Conservation (phyloP, 2,888 invertebrate species). For the Diaperis boleti region DNA sequence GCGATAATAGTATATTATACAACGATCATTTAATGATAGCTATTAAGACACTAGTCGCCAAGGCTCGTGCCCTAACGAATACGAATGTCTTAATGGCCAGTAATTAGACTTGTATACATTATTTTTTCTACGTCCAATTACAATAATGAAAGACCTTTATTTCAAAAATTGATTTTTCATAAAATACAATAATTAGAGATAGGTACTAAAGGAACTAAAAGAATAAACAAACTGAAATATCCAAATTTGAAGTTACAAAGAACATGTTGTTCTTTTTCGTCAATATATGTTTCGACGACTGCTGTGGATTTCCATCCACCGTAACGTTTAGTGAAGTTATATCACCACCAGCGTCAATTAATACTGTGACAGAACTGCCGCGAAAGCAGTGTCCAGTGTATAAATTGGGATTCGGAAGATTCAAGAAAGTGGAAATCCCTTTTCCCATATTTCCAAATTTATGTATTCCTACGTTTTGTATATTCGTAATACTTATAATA, state of each 20-base stretch:
- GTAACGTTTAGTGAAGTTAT: no score
- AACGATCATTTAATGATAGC: no score
- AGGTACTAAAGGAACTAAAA: neutral
- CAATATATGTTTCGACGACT: neutral
- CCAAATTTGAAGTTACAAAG: neutral
- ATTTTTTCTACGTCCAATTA: neutral
- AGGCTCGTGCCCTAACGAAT: no score
- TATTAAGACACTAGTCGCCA: no score
- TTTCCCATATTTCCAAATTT: neutral
- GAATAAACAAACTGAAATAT: neutral
- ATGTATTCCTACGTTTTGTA: neutral
- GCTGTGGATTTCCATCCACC: no score
- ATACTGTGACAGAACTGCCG: no score
- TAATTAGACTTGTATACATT: neutral
- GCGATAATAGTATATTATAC: no score
- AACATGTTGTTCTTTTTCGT: neutral
- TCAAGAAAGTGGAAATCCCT: no score
- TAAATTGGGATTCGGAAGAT: no score
- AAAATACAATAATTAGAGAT: neutral
- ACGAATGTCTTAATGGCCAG: no score
- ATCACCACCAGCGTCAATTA: no score
- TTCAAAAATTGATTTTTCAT: neutral
- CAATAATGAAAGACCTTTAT: neutral
- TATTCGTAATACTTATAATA: neutral
- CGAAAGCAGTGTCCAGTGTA: no score